A percentile compares a stretch with the other conserved stretches of the same genome.
Evolutionary conservation across 2,797 vertebrate species (phyloP).

Genomic region (Thunnus albacares): DNA sequence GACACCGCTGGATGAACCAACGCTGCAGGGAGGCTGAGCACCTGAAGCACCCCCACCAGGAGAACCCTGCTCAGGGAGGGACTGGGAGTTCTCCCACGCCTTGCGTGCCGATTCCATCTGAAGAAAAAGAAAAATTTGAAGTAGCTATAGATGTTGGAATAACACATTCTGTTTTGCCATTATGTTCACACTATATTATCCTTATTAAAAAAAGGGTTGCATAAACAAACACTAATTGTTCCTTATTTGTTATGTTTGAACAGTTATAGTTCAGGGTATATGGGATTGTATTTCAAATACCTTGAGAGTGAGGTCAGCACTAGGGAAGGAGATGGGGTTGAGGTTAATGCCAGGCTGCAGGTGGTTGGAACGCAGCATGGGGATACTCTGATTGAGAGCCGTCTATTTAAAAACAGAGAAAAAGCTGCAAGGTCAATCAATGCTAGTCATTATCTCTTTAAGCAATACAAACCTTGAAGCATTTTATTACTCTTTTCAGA

Average conservation of each 20-base stretch:
- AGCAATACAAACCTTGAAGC: background rate
- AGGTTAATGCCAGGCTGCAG: conserved; percentile 95
- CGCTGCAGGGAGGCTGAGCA: conserved; percentile 92
- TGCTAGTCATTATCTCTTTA: background rate
- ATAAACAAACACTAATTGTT: background rate
- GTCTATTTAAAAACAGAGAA: conserved; percentile 80
- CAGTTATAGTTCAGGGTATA: background rate
- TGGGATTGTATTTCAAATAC: conserved; percentile 76
- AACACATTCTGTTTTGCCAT: background rate
- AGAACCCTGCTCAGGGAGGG: conserved; percentile 96
- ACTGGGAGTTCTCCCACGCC: conserved; percentile 99
- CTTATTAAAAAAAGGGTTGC: background rate
- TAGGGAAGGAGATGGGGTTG: conserved; percentile 95
- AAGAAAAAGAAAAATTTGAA: background rate
- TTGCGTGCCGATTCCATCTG: conserved; percentile 99
- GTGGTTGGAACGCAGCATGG: conserved; percentile 95
- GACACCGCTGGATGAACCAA: conserved; percentile 93
- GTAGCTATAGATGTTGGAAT: background rate
- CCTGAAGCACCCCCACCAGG: conserved; percentile 89
- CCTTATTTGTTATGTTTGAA: background rate
- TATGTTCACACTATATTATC: background rate
- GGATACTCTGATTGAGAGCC: conserved; percentile 92
- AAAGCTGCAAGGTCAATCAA: background rate
- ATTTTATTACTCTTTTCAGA: background rate
- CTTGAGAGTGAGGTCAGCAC: conserved; percentile 97